These are phyloP conservation scores for Cylloceria caligata DNA, from an alignment of 2,888 invertebrate species.

Conservation along the genomic window DNA sequence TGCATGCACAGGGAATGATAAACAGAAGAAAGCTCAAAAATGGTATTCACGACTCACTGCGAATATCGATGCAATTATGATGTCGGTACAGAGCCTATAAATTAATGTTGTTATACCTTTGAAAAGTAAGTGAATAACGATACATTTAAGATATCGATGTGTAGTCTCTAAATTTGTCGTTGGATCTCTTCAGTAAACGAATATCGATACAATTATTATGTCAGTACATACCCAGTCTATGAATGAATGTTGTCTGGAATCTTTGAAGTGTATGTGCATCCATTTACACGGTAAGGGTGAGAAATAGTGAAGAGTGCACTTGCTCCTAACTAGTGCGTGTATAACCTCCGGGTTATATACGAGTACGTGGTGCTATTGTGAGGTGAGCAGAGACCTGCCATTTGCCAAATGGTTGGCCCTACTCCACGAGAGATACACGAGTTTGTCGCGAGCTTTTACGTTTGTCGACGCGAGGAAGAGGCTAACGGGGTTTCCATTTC, in stretches of 20 bases:
- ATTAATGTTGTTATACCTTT: too few species aligned
- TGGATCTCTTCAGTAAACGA: too few species aligned
- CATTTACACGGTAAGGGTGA: background rate
- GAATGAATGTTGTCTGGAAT: background rate
- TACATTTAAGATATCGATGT: too few species aligned
- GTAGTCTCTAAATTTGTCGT: too few species aligned
- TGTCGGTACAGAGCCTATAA: too few species aligned
- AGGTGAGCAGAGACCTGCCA: constrained; percentile 18
- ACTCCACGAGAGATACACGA: constrained; percentile 15
- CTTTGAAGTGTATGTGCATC: background rate
- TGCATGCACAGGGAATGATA: too few species aligned
- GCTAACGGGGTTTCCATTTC: constrained; percentile 63
- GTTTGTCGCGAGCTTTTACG: constrained; percentile 43
- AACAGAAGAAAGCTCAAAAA: too few species aligned
- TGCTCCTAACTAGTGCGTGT: constrained; percentile 5
- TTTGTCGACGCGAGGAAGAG: constrained; percentile 48
- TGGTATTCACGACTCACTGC: too few species aligned
- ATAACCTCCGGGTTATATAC: constrained; percentile 22
- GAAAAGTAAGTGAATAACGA: too few species aligned
- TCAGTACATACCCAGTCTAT: background rate
- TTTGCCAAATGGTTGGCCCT: constrained; percentile 36
- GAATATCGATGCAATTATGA: too few species aligned
- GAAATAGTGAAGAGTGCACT: constrained; percentile 15
- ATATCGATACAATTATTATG: too few species aligned
- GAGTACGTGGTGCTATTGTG: constrained; percentile 31